Evolutionary conservation across 1,140 invertebrate species (phyloP), one percentile per base, ranked within the genome.

Genomic region (Zaprionus lachaisei): DNA sequence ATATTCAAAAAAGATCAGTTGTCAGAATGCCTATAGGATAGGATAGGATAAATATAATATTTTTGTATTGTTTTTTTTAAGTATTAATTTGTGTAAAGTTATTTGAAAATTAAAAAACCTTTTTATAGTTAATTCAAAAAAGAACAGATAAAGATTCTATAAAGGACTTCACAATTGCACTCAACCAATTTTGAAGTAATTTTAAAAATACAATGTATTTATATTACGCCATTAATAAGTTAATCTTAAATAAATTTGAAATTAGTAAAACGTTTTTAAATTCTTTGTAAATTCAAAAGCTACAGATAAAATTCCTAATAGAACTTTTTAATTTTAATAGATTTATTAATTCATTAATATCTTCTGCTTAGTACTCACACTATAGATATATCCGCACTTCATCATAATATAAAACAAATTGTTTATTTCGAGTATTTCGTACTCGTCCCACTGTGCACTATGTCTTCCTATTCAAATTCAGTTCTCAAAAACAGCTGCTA

Each of bases 401-500:
- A 31, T 31, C 28, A 31, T 31, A 7, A 31, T 5, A 31, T 9
- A 41, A 41, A 44, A 6, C 14, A 41, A 5, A 17, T 5, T 17
- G 41, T 7, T 17, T 2, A 44, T 17, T 44, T 47, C 20, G 1
- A 20, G 0, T 9, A 9, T 2, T 17, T 14, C 22, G 37, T 6
- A n/a, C 54, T 58, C 55, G 61, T 65, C 11, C 15, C 68, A 72
- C 67, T 67, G 73, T 79, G 77, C 80, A 41, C 49, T 26, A 47
- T 67, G 56, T 44, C 61, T 78, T 51, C 31, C 26, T 77, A 89
- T 89, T 89, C 76, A 84, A 87, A 87, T 87, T 84, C 62, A 51
- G 31, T 72, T 77, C 76, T 90, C 85, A 69, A 77, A 89, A 90
- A 91, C 85, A 89, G 85, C 85, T 89, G 85, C 85, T 85, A 75